A percentile compares a stretch with the other conserved stretches of the same genome.
These are phyloP conservation scores for Atta texana DNA, from an alignment of 1,140 invertebrate species.

Conservation along the genomic window DNA sequence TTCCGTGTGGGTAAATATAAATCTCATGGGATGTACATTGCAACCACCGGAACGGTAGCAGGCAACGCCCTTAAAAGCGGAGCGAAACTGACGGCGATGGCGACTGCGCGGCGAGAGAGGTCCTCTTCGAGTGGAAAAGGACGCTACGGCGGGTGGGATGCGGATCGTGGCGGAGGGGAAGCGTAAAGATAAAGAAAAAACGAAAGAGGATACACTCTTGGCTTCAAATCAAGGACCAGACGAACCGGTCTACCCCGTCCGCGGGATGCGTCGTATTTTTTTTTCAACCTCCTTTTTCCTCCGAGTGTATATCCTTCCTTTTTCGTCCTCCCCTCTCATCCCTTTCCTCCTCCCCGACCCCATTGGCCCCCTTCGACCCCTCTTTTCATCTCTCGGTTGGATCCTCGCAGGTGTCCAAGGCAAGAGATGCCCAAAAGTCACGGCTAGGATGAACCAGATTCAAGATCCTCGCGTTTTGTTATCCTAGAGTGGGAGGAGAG, in stretches of 20 bases:
- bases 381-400: constrained; percentile 63
- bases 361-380: constrained; percentile 15
- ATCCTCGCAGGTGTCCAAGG: constrained; percentile 80
- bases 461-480: constrained; percentile 73
- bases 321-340: constrained; percentile 23
- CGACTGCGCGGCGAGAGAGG: constrained; percentile 17
- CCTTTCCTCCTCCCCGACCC: background rate
- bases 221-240: constrained; percentile 85
- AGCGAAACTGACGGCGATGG: constrained; percentile 51
- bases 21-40: constrained; percentile 29
- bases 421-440: constrained; percentile 72
- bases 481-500: background rate
- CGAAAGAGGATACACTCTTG: constrained; percentile 74
- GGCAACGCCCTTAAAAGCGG: constrained; percentile 70
- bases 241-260: constrained; percentile 82
- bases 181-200: constrained; percentile 70
- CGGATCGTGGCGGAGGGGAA: constrained; percentile 44
- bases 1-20: constrained; percentile 54
- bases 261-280: constrained; percentile 78
- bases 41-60: constrained; percentile 66
- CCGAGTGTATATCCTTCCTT: constrained; percentile 67
- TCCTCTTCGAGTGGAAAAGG: constrained; percentile 35
- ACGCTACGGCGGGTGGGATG: constrained; percentile 26
- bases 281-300: constrained; percentile 71
- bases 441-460: constrained; percentile 68